Evolutionary conservation across 1,140 invertebrate genomes (phyloP).

Genomic region (Drosophila auraria): DNA sequence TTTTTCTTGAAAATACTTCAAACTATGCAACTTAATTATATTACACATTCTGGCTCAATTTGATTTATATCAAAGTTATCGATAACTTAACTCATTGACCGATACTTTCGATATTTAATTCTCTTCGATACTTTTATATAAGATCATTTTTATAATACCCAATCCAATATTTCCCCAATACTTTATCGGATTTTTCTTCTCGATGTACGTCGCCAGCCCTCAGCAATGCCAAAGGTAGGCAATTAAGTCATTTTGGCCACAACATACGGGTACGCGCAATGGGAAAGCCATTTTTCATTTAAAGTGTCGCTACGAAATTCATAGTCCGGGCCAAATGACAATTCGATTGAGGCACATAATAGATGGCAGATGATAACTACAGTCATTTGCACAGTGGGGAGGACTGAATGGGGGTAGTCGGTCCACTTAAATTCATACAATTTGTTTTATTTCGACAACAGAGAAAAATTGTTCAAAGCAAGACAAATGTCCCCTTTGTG

Average conservation of each 20-base stretch:
- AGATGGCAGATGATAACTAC: constrained; percentile 67
- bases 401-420: constrained; percentile 15
- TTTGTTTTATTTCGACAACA: constrained; percentile 72
- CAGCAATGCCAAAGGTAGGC: constrained; percentile 10
- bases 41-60: no score
- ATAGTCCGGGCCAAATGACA: constrained; percentile 49
- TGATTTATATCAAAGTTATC: no score
- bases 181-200: background rate
- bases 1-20: no score
- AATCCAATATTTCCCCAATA: background rate
- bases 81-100: no score
- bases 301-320: constrained; percentile 31
- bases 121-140: no score
- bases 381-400: constrained; percentile 57
- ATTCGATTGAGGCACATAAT: constrained; percentile 70
- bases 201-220: background rate
- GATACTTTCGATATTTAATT: no score
- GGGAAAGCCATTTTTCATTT: constrained; percentile 43
- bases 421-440: constrained; percentile 70
- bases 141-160: background rate
- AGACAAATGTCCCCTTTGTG: constrained; percentile 70
- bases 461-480: constrained; percentile 56
- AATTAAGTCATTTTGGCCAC: constrained; percentile 41
- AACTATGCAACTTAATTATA: no score
- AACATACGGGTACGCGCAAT: constrained; percentile 14